Percentiles rank a stretch among this genome's conserved stretches.
These are phyloP conservation scores for Stegostoma tigrinum DNA, from an alignment of 2,113 vertebrate genomes.

Conservation along the genomic window DNA sequence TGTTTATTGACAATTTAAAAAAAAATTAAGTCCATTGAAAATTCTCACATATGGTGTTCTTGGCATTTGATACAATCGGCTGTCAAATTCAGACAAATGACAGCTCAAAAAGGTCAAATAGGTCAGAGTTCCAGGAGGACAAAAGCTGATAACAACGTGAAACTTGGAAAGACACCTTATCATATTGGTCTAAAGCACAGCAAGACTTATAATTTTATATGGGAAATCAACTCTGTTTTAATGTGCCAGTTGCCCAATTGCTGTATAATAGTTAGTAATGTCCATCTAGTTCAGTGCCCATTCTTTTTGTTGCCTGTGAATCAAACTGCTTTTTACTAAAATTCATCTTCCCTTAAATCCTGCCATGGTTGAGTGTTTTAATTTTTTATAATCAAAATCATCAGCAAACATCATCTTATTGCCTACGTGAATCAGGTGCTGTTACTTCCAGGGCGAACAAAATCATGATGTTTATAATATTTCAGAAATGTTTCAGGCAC, in stretches of 20 bases:
- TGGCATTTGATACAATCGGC: conserved; percentile 42
- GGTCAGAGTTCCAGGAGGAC: conserved; percentile 58
- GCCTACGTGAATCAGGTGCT: not conserved
- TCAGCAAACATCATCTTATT: not conserved
- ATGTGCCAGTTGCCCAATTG: not conserved
- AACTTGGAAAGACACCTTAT: conserved; percentile 61
- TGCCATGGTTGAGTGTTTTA: not conserved
- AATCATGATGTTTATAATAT: not conserved
- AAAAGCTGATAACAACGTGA: conserved; percentile 51
- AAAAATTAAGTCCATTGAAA: conserved; percentile 36
- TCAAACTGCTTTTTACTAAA: not conserved
- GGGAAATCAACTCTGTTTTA: not conserved
- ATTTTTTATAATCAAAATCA: not conserved
- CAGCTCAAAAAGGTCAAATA: conserved; percentile 50
- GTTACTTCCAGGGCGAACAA: not conserved
- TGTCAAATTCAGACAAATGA: conserved; percentile 50
- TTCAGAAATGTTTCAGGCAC: not conserved
- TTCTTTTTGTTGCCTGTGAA: not conserved
- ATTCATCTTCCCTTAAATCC: not conserved
- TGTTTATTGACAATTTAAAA: conserved; percentile 31
- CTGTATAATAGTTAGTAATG: not conserved
- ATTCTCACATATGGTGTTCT: conserved; percentile 36
- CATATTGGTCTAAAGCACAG: conserved; percentile 49
- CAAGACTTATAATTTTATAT: conserved; percentile 2
- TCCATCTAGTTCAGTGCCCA: not conserved